Conservation (phyloP, 1,140 invertebrate genomes). For the Drosophila hydei region DNA sequence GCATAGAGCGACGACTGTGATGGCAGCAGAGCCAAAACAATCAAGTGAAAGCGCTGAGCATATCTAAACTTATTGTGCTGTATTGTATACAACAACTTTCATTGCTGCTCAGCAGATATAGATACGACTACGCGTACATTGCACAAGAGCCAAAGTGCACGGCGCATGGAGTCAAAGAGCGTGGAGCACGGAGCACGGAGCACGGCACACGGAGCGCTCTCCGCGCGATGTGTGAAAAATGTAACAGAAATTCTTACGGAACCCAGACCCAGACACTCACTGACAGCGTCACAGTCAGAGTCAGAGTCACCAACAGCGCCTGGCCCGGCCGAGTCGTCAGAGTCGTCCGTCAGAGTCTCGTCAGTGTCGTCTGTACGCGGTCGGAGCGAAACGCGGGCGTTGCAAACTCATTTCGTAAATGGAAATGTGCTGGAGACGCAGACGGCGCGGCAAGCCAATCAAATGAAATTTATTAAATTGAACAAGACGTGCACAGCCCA, state of each 20-base stretch:
- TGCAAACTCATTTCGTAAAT: conserved; percentile 57
- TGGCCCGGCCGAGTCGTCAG: conserved; percentile 8
- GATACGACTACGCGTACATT: conserved; percentile 38
- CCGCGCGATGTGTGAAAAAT: conserved; percentile 29
- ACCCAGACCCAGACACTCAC: conserved; percentile 58
- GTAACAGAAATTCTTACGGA: conserved; percentile 70
- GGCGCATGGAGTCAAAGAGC: conserved; percentile 54
- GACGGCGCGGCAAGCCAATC: conserved; percentile 46
- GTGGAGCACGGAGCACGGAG: conserved; percentile 18
- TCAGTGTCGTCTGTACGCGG: conserved; percentile 35
- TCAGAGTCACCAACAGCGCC: conserved; percentile 35
- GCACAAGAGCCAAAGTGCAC: conserved; percentile 70
- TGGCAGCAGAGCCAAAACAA: conserved; percentile 57
- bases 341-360: conserved; percentile 5
- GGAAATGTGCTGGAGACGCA: conserved; percentile 61
- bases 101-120: conserved; percentile 42
- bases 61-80: conserved; percentile 55
- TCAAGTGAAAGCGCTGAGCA: conserved; percentile 75
- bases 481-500: conserved; percentile 63
- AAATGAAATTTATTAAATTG: conserved; percentile 81
- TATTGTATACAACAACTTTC: conserved; percentile 56
- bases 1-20: conserved; percentile 38
- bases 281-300: conserved; percentile 31
- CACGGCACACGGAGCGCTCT: too few species aligned
- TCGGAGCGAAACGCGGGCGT: conserved; percentile 45